Conservation (phyloP, 2,797 vertebrate genomes). For the Pitangus sulphuratus region DNA sequence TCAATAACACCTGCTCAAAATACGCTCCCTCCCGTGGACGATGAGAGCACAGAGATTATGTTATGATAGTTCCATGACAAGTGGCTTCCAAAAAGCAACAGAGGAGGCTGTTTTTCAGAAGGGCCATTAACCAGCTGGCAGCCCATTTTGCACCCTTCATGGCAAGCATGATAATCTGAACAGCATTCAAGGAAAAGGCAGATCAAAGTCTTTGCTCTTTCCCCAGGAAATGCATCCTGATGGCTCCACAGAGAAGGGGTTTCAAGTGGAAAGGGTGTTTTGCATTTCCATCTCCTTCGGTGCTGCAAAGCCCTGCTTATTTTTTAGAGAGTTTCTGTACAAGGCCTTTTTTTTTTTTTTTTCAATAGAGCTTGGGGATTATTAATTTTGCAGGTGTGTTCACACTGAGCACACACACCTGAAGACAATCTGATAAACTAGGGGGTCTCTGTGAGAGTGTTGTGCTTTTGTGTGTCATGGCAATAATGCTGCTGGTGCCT, state of each 20-base stretch:
- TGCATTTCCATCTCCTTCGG: not conserved
- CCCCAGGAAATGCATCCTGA: not conserved
- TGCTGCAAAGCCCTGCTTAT: not conserved
- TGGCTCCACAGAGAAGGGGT: not conserved
- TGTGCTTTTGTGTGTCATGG: not conserved
- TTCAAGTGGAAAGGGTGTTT: not conserved
- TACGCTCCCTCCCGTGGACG: not conserved
- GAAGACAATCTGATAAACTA: not conserved
- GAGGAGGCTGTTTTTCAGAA: conserved; percentile 17
- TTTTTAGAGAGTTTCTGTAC: not conserved
- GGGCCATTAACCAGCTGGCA: conserved; percentile 41
- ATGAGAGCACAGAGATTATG: not conserved
- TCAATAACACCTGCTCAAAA: not conserved
- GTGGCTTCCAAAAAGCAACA: not conserved
- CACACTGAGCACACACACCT: not conserved
- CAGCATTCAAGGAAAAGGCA: not conserved
- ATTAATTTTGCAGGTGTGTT: not conserved
- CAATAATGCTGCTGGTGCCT: not conserved
- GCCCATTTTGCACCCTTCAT: not conserved
- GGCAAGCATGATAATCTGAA: not conserved
- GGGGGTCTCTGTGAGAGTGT: not conserved
- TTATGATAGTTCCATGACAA: conserved; percentile 4
- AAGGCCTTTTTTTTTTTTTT: not conserved
- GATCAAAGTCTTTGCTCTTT: not conserved
- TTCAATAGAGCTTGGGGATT: not conserved